These are phyloP conservation scores for Odontocolon sp. DNA, from an alignment of 2,888 invertebrate genomes.

Conservation along the genomic window DNA sequence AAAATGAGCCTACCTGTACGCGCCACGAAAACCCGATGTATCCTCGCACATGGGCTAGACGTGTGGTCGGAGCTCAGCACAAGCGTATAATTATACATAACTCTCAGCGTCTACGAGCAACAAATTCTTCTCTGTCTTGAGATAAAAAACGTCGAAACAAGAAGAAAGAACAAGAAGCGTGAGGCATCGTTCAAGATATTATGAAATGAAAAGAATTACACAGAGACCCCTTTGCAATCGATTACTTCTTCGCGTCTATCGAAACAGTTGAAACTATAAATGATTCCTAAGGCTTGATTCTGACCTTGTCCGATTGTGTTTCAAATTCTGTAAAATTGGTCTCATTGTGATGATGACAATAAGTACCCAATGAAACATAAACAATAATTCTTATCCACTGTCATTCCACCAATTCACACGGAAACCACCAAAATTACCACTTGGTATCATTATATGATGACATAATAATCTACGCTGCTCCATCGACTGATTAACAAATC, in stretches of 20 bases:
- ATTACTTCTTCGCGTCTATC: no score
- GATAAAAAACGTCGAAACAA: neutral
- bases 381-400: no score
- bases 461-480: neutral
- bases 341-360: no score
- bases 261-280: no score
- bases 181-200: conserved; percentile 23
- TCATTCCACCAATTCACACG: no score
- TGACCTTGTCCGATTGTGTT: no score
- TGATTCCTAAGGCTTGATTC: no score
- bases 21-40: conserved; percentile 30
- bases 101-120: conserved; percentile 41
- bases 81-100: conserved; percentile 56
- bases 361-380: no score
- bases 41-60: conserved; percentile 12
- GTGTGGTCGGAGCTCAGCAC: conserved; percentile 5
- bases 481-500: conserved; percentile 41
- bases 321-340: no score
- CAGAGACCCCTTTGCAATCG: no score
- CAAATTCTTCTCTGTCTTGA: conserved; percentile 46
- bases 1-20: conserved; percentile 45
- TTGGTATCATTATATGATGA: no score
- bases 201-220: conserved; percentile 27
- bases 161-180: conserved; percentile 7
- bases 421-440: no score